Conservation (phyloP, 2,888 invertebrate species). For the Spilarctia lutea region DNA sequence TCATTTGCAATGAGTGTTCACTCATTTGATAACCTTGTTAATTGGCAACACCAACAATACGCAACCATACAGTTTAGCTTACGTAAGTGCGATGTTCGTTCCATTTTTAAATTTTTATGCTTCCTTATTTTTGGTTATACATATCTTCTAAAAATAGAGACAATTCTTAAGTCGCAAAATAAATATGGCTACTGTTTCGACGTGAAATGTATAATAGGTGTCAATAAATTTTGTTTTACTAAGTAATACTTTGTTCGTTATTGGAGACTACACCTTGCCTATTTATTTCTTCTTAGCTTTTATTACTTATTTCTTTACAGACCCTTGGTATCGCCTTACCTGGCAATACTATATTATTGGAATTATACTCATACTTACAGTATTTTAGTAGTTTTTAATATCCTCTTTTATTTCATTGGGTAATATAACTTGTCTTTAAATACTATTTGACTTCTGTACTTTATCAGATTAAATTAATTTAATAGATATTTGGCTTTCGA, state of each 20-base stretch:
- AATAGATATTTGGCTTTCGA: too few relatives aligned
- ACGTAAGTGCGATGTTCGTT: conserved; percentile 55
- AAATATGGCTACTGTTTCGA: background rate
- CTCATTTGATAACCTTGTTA: conserved; percentile 49
- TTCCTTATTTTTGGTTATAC: conserved; percentile 15
- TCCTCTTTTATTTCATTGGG: background rate
- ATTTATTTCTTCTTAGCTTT: background rate
- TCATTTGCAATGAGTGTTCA: conserved; percentile 42
- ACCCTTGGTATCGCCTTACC: background rate
- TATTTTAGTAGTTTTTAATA: background rate
- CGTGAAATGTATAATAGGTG: background rate
- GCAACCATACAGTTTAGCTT: conserved; percentile 26
- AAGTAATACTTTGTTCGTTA: background rate
- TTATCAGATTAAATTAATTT: too few relatives aligned
- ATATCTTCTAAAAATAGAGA: conserved; percentile 5
- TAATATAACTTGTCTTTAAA: background rate
- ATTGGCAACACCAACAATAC: conserved; percentile 56
- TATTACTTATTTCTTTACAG: background rate
- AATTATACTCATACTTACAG: background rate
- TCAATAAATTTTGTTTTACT: conserved; percentile 17
- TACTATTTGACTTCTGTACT: too few relatives aligned
- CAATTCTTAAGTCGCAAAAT: background rate
- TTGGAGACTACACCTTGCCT: conserved; percentile 3
- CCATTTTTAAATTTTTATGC: conserved; percentile 26
- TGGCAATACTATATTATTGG: background rate